These are phyloP conservation scores for Pelusios castaneus DNA, from an alignment of 2,113 vertebrate genomes.

Conservation along the genomic window DNA sequence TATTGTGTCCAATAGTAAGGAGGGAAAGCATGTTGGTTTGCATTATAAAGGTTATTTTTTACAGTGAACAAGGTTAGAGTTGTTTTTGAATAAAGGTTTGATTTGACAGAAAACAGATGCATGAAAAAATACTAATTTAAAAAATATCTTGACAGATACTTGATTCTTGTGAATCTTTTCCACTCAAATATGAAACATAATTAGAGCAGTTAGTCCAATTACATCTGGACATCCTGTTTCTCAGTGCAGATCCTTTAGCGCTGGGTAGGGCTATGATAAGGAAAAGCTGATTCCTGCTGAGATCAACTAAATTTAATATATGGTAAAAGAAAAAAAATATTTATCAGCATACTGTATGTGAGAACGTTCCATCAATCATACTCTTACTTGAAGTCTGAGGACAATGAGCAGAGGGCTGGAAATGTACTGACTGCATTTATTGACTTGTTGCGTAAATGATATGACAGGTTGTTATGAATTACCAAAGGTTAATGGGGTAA, in stretches of 20 bases:
- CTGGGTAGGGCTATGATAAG: background rate
- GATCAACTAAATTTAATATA: background rate
- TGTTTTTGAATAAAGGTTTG: conserved; percentile 30
- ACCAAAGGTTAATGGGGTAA: conserved; percentile 67
- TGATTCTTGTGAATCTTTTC: conserved; percentile 15
- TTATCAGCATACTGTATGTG: background rate
- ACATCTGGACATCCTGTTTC: background rate
- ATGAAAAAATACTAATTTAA: conserved; percentile 31
- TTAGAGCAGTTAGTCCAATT: too few species aligned
- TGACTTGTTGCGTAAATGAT: conserved; percentile 66
- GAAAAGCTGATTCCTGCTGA: background rate
- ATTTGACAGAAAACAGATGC: conserved; percentile 45
- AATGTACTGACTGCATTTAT: conserved; percentile 58
- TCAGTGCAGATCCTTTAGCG: background rate
- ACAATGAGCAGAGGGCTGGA: background rate
- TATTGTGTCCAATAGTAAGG: conserved; percentile 19
- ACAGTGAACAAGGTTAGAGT: background rate
- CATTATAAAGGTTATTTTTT: conserved; percentile 43
- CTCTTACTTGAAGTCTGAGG: conserved; percentile 5
- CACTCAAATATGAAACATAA: background rate
- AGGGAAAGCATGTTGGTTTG: conserved; percentile 38
- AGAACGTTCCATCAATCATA: conserved; percentile 37
- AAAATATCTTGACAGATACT: conserved; percentile 34
- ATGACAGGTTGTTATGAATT: conserved; percentile 61
- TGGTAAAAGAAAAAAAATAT: background rate